phyloP scores from a whole-genome alignment of 2,113 vertebrate genomes.

The Isurus oxyrinchus region DNA sequence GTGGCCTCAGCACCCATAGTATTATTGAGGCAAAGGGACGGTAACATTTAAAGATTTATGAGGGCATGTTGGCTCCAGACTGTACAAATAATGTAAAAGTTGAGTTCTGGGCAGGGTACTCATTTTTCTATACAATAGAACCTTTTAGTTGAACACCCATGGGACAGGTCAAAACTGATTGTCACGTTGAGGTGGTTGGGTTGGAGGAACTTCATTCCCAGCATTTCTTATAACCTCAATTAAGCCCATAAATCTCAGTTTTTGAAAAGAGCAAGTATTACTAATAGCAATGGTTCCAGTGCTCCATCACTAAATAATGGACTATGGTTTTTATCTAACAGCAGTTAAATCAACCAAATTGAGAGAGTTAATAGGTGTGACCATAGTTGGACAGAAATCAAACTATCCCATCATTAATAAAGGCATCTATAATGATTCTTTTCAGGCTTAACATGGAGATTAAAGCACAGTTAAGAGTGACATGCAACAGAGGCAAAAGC shows the following conservation, averaged over 20 bases:
- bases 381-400: background rate
- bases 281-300: background rate
- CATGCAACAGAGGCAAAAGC: background rate
- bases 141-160: background rate
- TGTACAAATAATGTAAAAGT: background rate
- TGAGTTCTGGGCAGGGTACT: background rate
- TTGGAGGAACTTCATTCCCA: background rate
- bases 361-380: background rate
- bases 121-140: background rate
- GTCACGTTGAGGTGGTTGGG: background rate
- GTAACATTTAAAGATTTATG: background rate
- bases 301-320: background rate
- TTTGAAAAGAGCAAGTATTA: background rate
- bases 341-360: background rate
- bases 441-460: background rate
- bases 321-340: background rate
- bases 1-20: background rate
- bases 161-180: background rate
- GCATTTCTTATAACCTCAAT: background rate
- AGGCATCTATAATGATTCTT: background rate
- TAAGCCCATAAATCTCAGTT: background rate
- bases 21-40: background rate
- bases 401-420: constrained; percentile 6
- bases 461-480: background rate
- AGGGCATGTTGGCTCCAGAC: background rate